Percentiles rank a stretch among this genome's conserved stretches.
Evolutionary conservation across 2,113 vertebrate genomes (phyloP).

Genomic region (Ctenodactylus gundi): DNA sequence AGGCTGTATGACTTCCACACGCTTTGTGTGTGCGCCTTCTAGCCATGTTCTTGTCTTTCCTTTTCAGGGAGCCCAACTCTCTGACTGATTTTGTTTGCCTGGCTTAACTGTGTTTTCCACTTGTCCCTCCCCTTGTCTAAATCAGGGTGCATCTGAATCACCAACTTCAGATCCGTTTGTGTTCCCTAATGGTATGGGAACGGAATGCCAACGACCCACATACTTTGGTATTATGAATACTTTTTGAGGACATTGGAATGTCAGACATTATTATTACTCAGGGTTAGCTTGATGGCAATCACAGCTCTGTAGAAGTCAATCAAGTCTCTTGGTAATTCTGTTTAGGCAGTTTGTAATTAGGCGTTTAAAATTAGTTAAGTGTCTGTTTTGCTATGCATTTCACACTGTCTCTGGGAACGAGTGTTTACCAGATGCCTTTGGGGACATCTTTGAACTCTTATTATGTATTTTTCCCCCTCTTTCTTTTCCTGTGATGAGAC

Average conservation of each 20-base stretch:
- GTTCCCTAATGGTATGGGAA: neutral
- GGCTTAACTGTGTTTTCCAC: conserved; percentile 23
- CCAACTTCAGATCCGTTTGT: conserved; percentile 19
- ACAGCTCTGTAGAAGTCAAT: conserved; percentile 65
- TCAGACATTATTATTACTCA: conserved; percentile 62
- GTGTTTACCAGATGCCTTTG: conserved; percentile 57
- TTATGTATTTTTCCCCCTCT: neutral
- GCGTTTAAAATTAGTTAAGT: conserved; percentile 61
- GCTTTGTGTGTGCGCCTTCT: neutral
- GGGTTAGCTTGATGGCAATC: conserved; percentile 64
- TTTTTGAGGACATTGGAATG: conserved; percentile 65
- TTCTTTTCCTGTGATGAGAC: conserved; percentile 3
- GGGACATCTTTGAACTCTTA: conserved; percentile 53
- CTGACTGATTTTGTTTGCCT: conserved; percentile 12
- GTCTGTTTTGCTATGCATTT: conserved; percentile 62
- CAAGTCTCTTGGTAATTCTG: conserved; percentile 66
- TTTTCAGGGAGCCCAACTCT: neutral
- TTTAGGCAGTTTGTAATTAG: conserved; percentile 67
- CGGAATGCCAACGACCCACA: neutral
- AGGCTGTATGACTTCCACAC: neutral
- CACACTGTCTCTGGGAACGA: conserved; percentile 50
- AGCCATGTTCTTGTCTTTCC: neutral
- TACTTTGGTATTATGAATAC: conserved; percentile 23
- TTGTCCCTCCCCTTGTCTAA: neutral
- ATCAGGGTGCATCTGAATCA: conserved; percentile 21